Base-by-base conservation (phyloP, 2,113 vertebrate genomes). In the Catharus bicknelli region DNA sequence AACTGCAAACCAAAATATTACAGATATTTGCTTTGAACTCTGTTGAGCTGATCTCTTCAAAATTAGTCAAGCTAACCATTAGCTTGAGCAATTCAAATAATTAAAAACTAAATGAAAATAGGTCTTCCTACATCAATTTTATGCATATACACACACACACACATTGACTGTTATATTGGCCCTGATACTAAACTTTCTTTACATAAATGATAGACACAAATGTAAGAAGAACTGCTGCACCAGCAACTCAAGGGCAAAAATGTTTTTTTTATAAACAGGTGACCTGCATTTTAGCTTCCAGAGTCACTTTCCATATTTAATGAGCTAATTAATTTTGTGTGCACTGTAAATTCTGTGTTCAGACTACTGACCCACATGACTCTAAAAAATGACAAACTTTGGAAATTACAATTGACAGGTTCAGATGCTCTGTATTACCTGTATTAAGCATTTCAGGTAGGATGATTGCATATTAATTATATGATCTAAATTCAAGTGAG, bases 271-370 rank as follows among this genome's bases (percentile, higher is more conserved):
- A 88, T 83, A 92, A 91, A 90, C 61, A 81, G 9, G 20, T 95
- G 53, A 91, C 47, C 48, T 80, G 67, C 48, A 77, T 91, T 96
- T 97, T 83, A 66, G 40, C 45, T 90, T 91, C 58, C 30, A 77
- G 57, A 42, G 45, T 84, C 61, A 88, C 54, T 94, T 94, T 95
- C 51, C 76, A 90, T 94, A 95, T 96, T 95, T 95, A 97, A 97
- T 96, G 68, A 92, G 68, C 66, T 88, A 77, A 96, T 95, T 95
- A 93, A 95, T 88, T 96, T 40, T 89, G 32, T 92, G 67, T 73
- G 23, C 45, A 69, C 40, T 66, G 38, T 54, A 90, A 96, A 9
- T 54, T 61, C 90, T 5, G 0, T 58, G 61, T 86, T 88, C 90
- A 74, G 45, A 85, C 16, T 32, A 90, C 75, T 96, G 90, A 95